Conservation (phyloP, 2,113 vertebrate genomes). For the chimpanzee (Pan troglodytes) region DNA sequence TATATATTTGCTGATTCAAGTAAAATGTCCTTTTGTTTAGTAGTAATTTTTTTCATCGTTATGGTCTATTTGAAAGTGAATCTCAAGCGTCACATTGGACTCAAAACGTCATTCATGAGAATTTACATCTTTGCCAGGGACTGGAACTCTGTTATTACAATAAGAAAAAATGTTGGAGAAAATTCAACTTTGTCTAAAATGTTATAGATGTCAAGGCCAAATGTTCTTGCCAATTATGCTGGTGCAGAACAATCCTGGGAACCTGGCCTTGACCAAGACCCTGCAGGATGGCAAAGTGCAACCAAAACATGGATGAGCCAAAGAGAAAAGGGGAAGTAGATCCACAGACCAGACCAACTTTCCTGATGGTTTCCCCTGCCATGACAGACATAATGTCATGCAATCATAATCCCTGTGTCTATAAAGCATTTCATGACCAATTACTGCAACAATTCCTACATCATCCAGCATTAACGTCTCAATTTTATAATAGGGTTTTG, state of each 20-base stretch:
- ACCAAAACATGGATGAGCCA: not conserved
- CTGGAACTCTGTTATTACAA: not conserved
- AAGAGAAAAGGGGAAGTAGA: not conserved
- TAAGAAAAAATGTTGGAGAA: not conserved
- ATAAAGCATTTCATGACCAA: not conserved
- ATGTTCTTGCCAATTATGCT: not conserved
- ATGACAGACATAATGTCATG: fast-evolving
- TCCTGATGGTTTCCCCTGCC: fast-evolving
- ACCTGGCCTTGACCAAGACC: not conserved
- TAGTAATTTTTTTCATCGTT: not conserved
- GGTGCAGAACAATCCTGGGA: not conserved
- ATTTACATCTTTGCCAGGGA: not conserved
- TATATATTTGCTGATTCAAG: not conserved
- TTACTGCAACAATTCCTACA: not conserved
- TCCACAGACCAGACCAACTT: not conserved
- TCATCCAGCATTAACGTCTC: not conserved
- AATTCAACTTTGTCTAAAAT: not conserved
- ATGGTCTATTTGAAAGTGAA: not conserved
- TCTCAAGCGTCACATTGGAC: not conserved
- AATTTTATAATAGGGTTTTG: not conserved
- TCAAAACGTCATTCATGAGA: not conserved
- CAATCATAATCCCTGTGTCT: fast-evolving
- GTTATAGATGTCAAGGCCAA: not conserved
- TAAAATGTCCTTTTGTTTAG: not conserved
- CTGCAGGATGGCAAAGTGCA: not conserved